Conservation (phyloP, 2,113 vertebrate genomes). For the human region GRCh38 chr15:25940501-25941000, state of each 20-base stretch:
- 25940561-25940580: not conserved
- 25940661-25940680: not conserved
- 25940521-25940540: not conserved
- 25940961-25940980: not conserved
- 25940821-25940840: not conserved
- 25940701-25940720: not conserved
- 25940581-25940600: not conserved
- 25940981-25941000: not conserved
- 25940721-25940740: not conserved
- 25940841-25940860: constrained; percentile 53
- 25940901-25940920: not conserved
- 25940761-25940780: not conserved
- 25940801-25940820: constrained; percentile 54
- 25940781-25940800: not conserved
- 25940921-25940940: not conserved
- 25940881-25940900: not conserved
- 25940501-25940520: not conserved
- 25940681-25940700: not conserved
- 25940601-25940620: not conserved
- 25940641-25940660: not conserved
- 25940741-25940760: not conserved
- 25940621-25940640: not conserved
- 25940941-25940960: not conserved
- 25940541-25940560: not conserved
- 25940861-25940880: not conserved